A percentile compares a stretch with the other conserved stretches of the same genome.
Evolutionary conservation across 2,113 vertebrate species (phyloP).

Genomic region (Rhegmatorhina hoffmannsi): DNA sequence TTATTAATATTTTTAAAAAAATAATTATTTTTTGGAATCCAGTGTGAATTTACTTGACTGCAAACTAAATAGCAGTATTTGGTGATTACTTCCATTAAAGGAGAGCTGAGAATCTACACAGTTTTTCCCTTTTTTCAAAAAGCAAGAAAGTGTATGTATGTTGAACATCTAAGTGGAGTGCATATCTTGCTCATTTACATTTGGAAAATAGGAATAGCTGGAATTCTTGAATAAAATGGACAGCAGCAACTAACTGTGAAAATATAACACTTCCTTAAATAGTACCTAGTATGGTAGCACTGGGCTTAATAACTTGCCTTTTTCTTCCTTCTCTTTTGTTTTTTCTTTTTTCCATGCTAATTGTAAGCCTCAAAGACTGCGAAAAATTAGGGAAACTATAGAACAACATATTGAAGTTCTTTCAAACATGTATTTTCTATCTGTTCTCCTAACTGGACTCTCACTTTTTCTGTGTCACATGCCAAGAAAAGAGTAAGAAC

Average conservation of each 20-base stretch:
- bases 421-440: not conserved
- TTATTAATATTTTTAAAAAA: not conserved
- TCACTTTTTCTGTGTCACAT: not conserved
- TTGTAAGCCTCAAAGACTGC: not conserved
- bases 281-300: not conserved
- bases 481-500: not conserved
- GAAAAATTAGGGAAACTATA: not conserved
- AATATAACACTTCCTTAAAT: not conserved
- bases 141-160: accelerated
- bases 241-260: not conserved
- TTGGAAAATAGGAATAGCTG: not conserved
- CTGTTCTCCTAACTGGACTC: not conserved
- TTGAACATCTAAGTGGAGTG: not conserved
- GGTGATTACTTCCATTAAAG: not conserved
- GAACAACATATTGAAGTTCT: not conserved
- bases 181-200: not conserved
- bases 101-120: not conserved
- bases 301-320: not conserved
- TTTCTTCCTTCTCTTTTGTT: too few species aligned
- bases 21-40: not conserved
- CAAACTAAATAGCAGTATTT: not conserved
- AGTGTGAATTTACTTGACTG: not conserved
- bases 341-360: not conserved
- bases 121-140: not conserved
- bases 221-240: not conserved